A percentile compares a stretch with the other conserved stretches of the same genome.
These are phyloP conservation scores for Willowsia nigromaculata DNA, from an alignment of 2,888 invertebrate species.

Conservation along the genomic window DNA sequence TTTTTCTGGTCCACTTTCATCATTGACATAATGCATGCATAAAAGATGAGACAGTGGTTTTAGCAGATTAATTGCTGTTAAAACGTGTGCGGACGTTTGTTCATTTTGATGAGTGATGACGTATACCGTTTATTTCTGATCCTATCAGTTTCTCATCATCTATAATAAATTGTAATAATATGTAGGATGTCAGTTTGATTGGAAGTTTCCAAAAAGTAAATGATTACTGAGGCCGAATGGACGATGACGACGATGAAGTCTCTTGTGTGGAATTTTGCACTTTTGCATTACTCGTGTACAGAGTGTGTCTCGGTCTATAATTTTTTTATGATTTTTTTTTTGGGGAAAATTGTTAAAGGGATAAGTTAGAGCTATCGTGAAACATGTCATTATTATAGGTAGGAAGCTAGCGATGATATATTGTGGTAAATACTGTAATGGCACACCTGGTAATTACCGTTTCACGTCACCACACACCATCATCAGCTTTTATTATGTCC, in stretches of 20 bases:
- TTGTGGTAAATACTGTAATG: neutral
- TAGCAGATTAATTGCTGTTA: neutral
- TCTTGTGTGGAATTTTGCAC: slow-evolving; percentile 38
- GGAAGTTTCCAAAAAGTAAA: neutral
- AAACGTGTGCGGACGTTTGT: neutral
- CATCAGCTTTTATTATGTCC: neutral
- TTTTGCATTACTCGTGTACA: neutral
- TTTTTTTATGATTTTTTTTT: slow-evolving; percentile 13
- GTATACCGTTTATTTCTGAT: slow-evolving; percentile 35
- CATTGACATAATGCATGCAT: neutral
- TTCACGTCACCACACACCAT: slow-evolving; percentile 50
- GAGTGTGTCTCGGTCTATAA: slow-evolving; percentile 4
- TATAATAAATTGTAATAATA: too few species aligned
- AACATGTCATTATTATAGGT: slow-evolving; percentile 49
- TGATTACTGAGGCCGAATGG: neutral
- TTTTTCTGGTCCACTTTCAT: neutral
- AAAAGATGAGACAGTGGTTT: neutral
- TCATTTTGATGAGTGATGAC: neutral
- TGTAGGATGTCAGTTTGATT: slow-evolving; percentile 21
- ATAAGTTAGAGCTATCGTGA: neutral
- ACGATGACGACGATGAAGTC: neutral
- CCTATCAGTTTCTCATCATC: slow-evolving; percentile 16
- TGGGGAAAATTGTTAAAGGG: slow-evolving; percentile 7
- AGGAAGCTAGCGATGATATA: slow-evolving; percentile 13
- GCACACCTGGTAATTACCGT: slow-evolving; percentile 66